Base-by-base conservation (phyloP, 2,888 invertebrate genomes). In the Netelia fuscicornis region DNA sequence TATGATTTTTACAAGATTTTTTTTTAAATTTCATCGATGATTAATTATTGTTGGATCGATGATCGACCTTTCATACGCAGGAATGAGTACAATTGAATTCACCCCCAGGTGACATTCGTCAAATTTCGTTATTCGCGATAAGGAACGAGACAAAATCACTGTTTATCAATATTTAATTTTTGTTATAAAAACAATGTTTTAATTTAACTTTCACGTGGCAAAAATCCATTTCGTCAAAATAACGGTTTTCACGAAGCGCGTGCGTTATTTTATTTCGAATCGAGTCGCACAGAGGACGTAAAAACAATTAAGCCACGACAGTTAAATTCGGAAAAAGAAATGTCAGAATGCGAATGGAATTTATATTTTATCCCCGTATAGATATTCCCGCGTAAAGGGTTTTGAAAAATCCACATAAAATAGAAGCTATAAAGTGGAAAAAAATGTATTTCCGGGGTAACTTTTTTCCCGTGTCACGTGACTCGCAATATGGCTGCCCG, bases 391-490 rank as follows among this genome's bases (percentile, higher is more conserved):
- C 25, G 9, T 20, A 37, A 37, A 37, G n/a, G 20, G 44, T 44
- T 17, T 42, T 17, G 17, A 62, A 17, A n/a, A 30, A n/a, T 58
- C n/a, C 30, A 37, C 48, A 25, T 58, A 52, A 20, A 17, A 13
- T 23, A 30, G 17, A n/a, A 13, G 23, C 25, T 64, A 44, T 54
- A 83, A 20, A 68, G 54, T 67, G 37, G 80, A 23, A 75, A 75
- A 62, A 81, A 77, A 65, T 62, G 52, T 60, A 67, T 72, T 67
- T 77, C 62, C 30, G 44, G 65, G 58, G 72, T 84, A 56, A 79
- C 52, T 75, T 74, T 74, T 62, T 75, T 76, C 67, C 60, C 65
- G 48, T 81, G 54, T 71, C 76, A 48, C 58, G 48, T 37, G 17
- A 67, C 56, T 48, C 72, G 81, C 80, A 71, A 80, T 80, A 48